Base-by-base conservation (phyloP, 2,888 invertebrate species). In the Clistopyga incitator region DNA sequence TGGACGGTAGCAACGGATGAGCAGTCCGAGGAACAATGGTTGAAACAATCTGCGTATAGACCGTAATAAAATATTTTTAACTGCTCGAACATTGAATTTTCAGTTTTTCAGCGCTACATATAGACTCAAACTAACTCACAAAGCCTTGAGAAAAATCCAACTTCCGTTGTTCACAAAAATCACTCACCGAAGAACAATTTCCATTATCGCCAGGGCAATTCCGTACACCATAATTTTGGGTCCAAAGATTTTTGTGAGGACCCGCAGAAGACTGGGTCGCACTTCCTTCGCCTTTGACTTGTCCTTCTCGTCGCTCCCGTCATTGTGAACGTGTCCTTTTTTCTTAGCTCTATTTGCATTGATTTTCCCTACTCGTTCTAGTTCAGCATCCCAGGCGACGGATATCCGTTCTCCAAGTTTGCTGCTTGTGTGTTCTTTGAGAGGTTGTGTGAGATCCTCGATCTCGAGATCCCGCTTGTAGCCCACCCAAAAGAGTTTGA, bases 381-480 rank as follows among this genome's bases (percentile, higher is more conserved):
- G 88, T 72, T 96, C 96, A 47, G 92, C 90, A 20, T 95, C 94
- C 96, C 96, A 96, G 76, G 94, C 94, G 84, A 92, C 94, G 89
- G 95, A 95, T 85, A 97, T 92, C 83, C 94, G 94, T 89, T 96
- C 95, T 25, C 96, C 96, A 90, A 96, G 92, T 64, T 93, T 83
- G 90, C 95, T 94, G 2, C 97, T 96, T 81, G 95, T 95, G 92
- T 97, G 97, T 88, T 96, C 96, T 23, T 95, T 94, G 23, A 97
- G 92, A 6, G 96, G 96, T 85, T 95, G 95, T 86, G 95, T 95
- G 3, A 97, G 93, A 92, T 97, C 97, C 11, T 94, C 91, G 70
- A 95, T 94, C 89, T 95, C 95, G 70, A 97, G 94, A 87, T 96
- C 96, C 59, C 95, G 94, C 83, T 94, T 95, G 88, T 95, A 95